A percentile compares a stretch with the other conserved stretches of the same genome.
Evolutionary conservation across 2,797 vertebrate species (phyloP).

Genomic region (Molossus alvarezi): DNA sequence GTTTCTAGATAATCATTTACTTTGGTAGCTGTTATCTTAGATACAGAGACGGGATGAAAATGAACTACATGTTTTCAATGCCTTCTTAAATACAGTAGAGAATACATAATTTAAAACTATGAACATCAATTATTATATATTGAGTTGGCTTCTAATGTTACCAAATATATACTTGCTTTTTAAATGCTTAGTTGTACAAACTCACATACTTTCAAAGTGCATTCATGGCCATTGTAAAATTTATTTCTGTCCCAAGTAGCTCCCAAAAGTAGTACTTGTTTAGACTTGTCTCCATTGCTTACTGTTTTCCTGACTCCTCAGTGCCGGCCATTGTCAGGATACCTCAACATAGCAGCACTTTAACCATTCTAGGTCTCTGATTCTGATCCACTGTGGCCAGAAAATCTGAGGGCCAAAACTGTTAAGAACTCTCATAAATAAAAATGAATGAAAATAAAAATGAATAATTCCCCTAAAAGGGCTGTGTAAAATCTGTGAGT

Average conservation of each 20-base stretch:
- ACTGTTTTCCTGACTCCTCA: not conserved
- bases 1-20: not conserved
- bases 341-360: not conserved
- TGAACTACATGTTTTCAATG: not conserved
- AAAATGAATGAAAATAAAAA: conserved; percentile 5
- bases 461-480: not conserved
- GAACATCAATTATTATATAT: not conserved
- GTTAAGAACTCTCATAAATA: not conserved
- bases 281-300: not conserved
- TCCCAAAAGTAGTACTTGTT: not conserved
- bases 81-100: conserved; percentile 51
- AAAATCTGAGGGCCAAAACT: conserved; percentile 6
- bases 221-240: not conserved
- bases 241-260: conserved; percentile 31
- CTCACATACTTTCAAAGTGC: not conserved
- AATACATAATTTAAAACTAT: not conserved
- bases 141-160: not conserved
- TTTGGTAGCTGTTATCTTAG: not conserved
- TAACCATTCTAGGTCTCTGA: not conserved
- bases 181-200: not conserved
- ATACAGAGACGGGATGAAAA: conserved; percentile 7
- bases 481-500: not conserved
- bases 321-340: not conserved
- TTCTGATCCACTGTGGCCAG: not conserved
- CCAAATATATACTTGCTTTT: not conserved